phyloP scores from a whole-genome alignment of 2,113 vertebrate genomes.

The Corythaixoides concolor region DNA sequence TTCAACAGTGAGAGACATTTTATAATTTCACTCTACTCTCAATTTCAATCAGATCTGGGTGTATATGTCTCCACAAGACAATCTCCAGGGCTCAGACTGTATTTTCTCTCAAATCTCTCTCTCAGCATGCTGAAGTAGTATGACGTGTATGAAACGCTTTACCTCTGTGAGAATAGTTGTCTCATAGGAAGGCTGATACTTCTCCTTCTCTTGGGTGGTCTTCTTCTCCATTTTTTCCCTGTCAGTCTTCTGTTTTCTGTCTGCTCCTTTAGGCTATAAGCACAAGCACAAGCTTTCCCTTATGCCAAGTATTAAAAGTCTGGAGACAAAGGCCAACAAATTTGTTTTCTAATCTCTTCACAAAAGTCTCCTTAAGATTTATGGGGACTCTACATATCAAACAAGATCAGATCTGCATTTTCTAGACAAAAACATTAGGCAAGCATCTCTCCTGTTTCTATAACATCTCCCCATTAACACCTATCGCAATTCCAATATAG shows the following conservation, averaged over 20 bases:
- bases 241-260: constrained; percentile 96
- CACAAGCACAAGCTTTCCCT: constrained; percentile 51
- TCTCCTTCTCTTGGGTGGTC: constrained; percentile 86
- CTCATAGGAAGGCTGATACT: constrained; percentile 90
- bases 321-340: constrained; percentile 1
- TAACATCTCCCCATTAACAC: not conserved
- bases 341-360: not conserved
- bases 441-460: not conserved
- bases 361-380: constrained; percentile 11
- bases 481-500: not conserved
- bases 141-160: not conserved
- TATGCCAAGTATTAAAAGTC: constrained; percentile 7
- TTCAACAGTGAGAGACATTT: not conserved
- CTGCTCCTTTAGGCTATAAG: constrained; percentile 92
- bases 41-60: not conserved
- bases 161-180: constrained; percentile 93
- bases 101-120: not conserved
- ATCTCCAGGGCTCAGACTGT: not conserved
- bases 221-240: constrained; percentile 93
- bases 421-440: not conserved
- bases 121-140: not conserved
- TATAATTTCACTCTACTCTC: not conserved
- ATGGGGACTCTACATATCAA: not conserved
- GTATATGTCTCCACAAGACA: not conserved
- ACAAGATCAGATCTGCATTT: not conserved